Conservation (phyloP, 2,797 vertebrate genomes). For the Mycteria americana region DNA sequence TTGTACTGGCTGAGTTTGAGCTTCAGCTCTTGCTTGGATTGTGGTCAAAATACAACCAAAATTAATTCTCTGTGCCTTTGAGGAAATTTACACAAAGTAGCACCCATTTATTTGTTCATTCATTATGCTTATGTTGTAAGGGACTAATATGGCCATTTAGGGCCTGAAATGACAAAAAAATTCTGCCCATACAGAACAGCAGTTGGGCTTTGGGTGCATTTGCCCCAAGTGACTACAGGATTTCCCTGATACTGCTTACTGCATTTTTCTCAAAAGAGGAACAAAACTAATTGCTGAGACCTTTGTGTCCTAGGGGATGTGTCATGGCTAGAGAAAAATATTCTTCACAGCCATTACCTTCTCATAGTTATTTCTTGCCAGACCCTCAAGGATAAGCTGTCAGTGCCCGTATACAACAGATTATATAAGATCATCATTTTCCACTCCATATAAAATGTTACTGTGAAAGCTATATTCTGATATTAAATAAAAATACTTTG, state of each 20-base stretch:
- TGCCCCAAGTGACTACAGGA: neutral
- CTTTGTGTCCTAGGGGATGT: slow-evolving; percentile 40
- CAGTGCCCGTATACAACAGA: slow-evolving; percentile 23
- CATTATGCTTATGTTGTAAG: neutral
- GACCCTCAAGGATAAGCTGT: slow-evolving; percentile 58
- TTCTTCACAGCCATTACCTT: slow-evolving; percentile 52
- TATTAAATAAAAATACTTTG: slow-evolving; percentile 48
- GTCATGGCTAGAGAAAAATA: slow-evolving; percentile 20
- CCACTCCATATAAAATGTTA: slow-evolving; percentile 55
- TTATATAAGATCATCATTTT: slow-evolving; percentile 64
- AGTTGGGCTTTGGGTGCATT: neutral
- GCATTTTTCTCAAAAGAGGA: slow-evolving; percentile 5
- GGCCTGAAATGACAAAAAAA: neutral
- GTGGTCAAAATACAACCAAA: neutral
- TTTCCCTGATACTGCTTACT: neutral
- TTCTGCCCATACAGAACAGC: neutral
- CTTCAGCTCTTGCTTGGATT: neutral
- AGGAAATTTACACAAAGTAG: neutral
- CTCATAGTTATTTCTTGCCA: slow-evolving; percentile 50
- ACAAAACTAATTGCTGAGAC: slow-evolving; percentile 39
- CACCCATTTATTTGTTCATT: neutral
- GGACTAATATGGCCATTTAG: neutral
- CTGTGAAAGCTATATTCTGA: slow-evolving; percentile 42
- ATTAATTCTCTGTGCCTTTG: neutral
- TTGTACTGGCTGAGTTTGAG: neutral